Conservation (phyloP, 1,140 invertebrate species). For the Zaprionus ornatus region DNA sequence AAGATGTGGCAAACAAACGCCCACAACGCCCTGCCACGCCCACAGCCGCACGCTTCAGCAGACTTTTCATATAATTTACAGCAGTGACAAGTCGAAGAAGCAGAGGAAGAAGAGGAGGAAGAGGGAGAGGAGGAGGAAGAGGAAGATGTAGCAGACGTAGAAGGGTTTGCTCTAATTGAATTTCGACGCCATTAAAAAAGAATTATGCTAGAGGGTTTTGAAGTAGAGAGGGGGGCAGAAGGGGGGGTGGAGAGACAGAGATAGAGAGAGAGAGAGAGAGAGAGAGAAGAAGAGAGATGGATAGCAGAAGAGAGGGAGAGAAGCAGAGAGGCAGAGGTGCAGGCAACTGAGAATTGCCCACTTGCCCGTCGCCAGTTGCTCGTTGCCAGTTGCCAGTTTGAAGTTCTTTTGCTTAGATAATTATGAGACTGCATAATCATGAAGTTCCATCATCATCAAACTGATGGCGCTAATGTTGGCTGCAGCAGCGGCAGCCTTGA, state of each 20-base stretch:
- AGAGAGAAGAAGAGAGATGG: background rate
- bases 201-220: conserved; percentile 47
- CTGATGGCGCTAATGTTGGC: conserved; percentile 70
- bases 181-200: conserved; percentile 77
- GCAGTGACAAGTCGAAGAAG: conserved; percentile 54
- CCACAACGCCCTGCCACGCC: conserved; percentile 17
- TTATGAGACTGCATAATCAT: conserved; percentile 57
- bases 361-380: conserved; percentile 15
- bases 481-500: conserved; percentile 35
- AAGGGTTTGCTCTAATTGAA: conserved; percentile 72
- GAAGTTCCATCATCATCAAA: conserved; percentile 57
- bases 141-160: conserved; percentile 15
- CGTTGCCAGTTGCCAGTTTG: conserved; percentile 32
- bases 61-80: conserved; percentile 65
- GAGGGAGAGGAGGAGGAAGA: conserved; percentile 31
- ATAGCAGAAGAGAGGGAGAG: conserved; percentile 2
- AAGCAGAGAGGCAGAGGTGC: conserved; percentile 3
- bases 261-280: background rate
- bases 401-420: conserved; percentile 30
- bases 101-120: conserved; percentile 41
- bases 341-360: background rate
- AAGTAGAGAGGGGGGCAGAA: too few relatives aligned
- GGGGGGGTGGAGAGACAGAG: background rate
- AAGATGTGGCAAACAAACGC: conserved; percentile 75
- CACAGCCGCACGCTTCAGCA: conserved; percentile 27